phyloP scores from a whole-genome alignment of 2,888 invertebrate genomes.

The Ophonus ardosiacus region DNA sequence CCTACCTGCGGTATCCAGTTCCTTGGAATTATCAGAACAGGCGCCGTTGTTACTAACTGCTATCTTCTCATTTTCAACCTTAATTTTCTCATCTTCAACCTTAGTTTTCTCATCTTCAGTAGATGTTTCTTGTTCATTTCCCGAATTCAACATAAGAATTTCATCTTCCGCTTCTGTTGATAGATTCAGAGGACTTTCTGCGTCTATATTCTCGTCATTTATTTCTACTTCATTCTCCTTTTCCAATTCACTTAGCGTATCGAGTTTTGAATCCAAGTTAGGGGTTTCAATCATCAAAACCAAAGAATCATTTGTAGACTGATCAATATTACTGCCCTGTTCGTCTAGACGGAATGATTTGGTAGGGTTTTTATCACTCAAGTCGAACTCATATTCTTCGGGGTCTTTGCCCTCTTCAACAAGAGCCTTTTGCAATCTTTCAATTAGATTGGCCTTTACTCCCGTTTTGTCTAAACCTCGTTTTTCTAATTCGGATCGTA shows the following conservation, averaged over 20 bases:
- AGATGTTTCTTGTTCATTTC: constrained; percentile 32
- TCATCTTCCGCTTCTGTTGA: constrained; percentile 90
- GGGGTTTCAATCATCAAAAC: no score
- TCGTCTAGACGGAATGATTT: constrained; percentile 74
- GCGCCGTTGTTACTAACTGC: constrained; percentile 66
- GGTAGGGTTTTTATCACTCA: constrained; percentile 76
- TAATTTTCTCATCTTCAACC: constrained; percentile 25
- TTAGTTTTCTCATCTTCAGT: constrained; percentile 5
- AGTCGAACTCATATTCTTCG: constrained; percentile 77
- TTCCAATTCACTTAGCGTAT: constrained; percentile 52
- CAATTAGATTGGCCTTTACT: constrained; percentile 90
- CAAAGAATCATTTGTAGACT: constrained; percentile 46
- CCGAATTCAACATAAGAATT: constrained; percentile 86
- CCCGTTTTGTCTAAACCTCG: constrained; percentile 92
- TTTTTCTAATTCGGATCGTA: constrained; percentile 91
- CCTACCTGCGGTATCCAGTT: constrained; percentile 44
- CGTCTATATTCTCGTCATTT: constrained; percentile 45
- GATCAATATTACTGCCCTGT: constrained; percentile 65
- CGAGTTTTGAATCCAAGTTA: no score
- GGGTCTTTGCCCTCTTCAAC: constrained; percentile 86
- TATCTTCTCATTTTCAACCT: constrained; percentile 70
- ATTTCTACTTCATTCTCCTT: constrained; percentile 67
- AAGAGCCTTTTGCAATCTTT: constrained; percentile 88
- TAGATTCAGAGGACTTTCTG: constrained; percentile 87
- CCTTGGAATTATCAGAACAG: constrained; percentile 55